phyloP scores from a whole-genome alignment of 2,888 invertebrate species.

The Drosophila macrospina region DNA sequence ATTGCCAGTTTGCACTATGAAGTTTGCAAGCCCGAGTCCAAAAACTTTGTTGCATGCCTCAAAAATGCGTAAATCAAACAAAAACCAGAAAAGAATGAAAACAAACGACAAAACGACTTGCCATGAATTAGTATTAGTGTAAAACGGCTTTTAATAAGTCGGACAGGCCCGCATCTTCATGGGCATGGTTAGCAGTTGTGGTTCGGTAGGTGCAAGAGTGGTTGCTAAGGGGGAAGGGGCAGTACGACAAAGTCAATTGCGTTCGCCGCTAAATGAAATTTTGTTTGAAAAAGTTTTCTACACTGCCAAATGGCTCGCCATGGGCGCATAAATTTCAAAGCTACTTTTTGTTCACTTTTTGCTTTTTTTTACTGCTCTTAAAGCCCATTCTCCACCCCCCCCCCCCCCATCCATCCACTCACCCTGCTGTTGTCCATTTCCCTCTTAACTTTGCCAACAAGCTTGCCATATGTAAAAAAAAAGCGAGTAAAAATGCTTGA shows the following conservation, averaged over 20 bases:
- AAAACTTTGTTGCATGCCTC: constrained; percentile 34
- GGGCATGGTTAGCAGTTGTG: not conserved
- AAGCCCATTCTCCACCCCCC: not conserved
- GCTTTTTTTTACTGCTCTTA: not conserved
- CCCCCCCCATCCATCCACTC: too few relatives aligned
- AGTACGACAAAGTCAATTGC: constrained; percentile 71
- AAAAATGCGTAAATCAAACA: constrained; percentile 75
- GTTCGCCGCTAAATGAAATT: constrained; percentile 71
- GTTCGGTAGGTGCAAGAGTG: not conserved
- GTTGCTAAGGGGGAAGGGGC: not conserved
- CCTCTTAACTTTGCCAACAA: constrained; percentile 38
- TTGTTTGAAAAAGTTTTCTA: constrained; percentile 61
- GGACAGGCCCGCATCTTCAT: constrained; percentile 48
- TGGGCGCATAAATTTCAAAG: constrained; percentile 74
- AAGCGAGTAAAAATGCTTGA: not conserved
- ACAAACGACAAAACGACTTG: constrained; percentile 39
- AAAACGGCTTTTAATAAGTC: constrained; percentile 64
- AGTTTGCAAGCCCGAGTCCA: constrained; percentile 1
- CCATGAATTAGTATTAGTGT: constrained; percentile 64
- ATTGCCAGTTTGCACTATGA: constrained; percentile 2
- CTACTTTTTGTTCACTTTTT: constrained; percentile 25
- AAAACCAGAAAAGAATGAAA: constrained; percentile 48
- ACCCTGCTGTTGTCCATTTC: not conserved
- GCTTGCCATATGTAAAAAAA: constrained; percentile 31
- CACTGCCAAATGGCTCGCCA: constrained; percentile 72